Evolutionary conservation across 2,113 vertebrate genomes (phyloP), one percentile per base, ranked within the genome.

Genomic region (Cynocephalus volans): DNA sequence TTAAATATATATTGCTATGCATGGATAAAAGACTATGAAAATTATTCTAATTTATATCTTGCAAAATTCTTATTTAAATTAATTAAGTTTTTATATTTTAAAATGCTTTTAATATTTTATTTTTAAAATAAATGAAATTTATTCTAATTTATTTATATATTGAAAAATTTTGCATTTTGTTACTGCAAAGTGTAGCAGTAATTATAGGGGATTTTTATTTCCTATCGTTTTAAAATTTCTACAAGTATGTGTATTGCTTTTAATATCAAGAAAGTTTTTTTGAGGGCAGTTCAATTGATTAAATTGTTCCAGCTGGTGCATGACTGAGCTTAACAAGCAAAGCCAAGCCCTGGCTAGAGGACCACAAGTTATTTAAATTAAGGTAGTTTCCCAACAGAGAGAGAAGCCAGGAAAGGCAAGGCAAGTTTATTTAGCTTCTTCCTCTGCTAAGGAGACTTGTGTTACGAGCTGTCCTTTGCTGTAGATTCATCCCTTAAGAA

Each of bases 221-320:
- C 5, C 28, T 1, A 17, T 9, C 23, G 41, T 90, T 23, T 88
- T 45, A 28, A 70, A 52, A 89, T 72, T 96, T 90, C 60, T 76
- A 18, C 48, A 87, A 19, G 14, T 67, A 1, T 60, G 19, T 75
- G 0, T 88, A 15, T 54, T 81, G 8, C 70, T 84, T 87, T 92
- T 50, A 50, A 72, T 86, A 86, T 83, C 18, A 73, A 82, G 50
- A 60, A 75, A 67, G 5, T 10, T 21, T 36, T 58, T 88, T 89
- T 79, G 21, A 93, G 58, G 15, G 36, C 0, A 28, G 19, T 3
- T 36, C 5, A 18, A 24, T 3, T 62, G 72, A 85, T 87, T 85
- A 77, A 92, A 50, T 48, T 90, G 56, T 24, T 56, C 62, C 60
- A 93, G 60, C 70, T 88, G 54, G 41, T 58, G 58, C 91, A 65